A percentile compares a stretch with the other conserved stretches of the same genome.
Evolutionary conservation across 2,797 vertebrate species (phyloP).

Genomic region (Glyptemys insculpta): DNA sequence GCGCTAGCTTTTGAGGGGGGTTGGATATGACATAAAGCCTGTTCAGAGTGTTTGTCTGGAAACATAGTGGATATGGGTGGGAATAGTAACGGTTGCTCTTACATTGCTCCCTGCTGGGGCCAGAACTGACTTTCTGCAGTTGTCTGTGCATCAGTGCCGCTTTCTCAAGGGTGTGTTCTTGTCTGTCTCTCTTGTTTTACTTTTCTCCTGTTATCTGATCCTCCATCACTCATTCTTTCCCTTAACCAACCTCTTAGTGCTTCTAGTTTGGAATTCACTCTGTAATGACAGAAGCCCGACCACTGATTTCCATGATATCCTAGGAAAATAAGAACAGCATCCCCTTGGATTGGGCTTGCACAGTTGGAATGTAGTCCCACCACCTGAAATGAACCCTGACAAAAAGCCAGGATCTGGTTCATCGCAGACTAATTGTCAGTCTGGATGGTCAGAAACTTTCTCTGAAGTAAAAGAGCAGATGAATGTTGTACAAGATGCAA

Average conservation of each 20-base stretch:
- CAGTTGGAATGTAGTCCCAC: neutral
- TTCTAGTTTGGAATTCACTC: neutral
- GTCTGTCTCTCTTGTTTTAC: neutral
- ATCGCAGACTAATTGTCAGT: neutral
- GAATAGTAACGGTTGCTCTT: neutral
- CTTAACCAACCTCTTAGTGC: neutral
- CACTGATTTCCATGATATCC: neutral
- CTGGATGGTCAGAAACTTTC: neutral
- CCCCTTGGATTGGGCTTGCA: neutral
- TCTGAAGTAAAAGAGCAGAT: neutral
- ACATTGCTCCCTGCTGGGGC: neutral
- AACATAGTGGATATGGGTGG: neutral
- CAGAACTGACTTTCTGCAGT: neutral
- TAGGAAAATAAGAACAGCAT: neutral
- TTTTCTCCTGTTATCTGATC: neutral
- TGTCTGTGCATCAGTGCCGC: neutral
- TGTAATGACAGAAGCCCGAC: neutral
- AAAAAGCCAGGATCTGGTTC: neutral
- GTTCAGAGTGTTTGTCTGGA: neutral
- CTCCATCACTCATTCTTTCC: accelerated
- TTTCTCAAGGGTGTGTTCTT: neutral
- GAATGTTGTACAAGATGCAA: neutral
- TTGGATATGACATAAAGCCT: neutral
- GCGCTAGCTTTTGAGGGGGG: neutral
- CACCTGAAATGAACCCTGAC: neutral